Percentiles rank a stretch among this genome's conserved stretches.
Evolutionary conservation across 2,888 invertebrate genomes (phyloP).

Genomic region (Laspeyria flexula): DNA sequence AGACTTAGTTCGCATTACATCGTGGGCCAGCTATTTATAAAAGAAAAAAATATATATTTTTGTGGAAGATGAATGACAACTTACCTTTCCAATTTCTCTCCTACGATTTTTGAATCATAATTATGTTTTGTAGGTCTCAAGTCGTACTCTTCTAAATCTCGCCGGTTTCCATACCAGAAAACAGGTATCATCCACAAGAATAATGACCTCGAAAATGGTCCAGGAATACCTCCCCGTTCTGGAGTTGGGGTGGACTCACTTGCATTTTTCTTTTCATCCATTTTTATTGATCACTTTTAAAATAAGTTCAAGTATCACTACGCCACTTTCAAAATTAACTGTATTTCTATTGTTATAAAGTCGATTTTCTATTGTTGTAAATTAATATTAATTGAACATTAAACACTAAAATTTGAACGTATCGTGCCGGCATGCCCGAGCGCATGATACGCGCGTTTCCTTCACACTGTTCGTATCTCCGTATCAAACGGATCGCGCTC

Average conservation of each 20-base stretch:
- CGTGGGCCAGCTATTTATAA: too few relatives aligned
- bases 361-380: too few relatives aligned
- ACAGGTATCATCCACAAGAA: constrained; percentile 92
- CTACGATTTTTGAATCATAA: constrained; percentile 89
- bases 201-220: constrained; percentile 86
- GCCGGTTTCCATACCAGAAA: constrained; percentile 90
- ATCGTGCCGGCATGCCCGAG: constrained; percentile 18
- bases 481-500: constrained; percentile 23
- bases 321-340: neutral
- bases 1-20: too few relatives aligned
- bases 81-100: constrained; percentile 89
- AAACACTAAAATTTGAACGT: neutral
- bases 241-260: constrained; percentile 31
- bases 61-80: too few relatives aligned
- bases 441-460: constrained; percentile 31
- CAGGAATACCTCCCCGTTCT: constrained; percentile 59
- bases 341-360: too few relatives aligned
- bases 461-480: constrained; percentile 28
- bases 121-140: constrained; percentile 89
- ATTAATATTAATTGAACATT: too few relatives aligned
- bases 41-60: too few relatives aligned
- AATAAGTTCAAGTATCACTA: neutral
- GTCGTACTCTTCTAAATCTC: constrained; percentile 90
- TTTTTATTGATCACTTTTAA: constrained; percentile 19
- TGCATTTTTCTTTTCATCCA: constrained; percentile 41